Base-by-base conservation (phyloP, 37 sponge, comb jelly and placozoan species). In the Spongilla lacustris region DNA sequence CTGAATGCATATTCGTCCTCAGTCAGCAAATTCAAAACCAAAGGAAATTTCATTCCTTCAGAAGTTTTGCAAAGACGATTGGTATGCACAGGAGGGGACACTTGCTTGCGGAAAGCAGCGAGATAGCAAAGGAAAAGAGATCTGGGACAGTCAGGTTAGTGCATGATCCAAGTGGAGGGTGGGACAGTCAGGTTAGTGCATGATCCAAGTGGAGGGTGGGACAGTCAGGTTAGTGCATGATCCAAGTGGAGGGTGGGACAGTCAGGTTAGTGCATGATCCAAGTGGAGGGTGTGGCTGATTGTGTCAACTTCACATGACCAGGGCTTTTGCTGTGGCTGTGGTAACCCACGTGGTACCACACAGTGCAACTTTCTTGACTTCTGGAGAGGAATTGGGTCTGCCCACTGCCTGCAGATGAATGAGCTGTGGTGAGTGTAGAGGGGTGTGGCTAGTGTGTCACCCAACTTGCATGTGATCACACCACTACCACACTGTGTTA, bases 271-370 rank as follows among this genome's bases (percentile, higher is more conserved):
- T 17, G 48, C n/a, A n/a, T n/a, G n/a, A n/a, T n/a, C n/a, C n/a
- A n/a, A n/a, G 58, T 8, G 37, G 36, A 17, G 25, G 24, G 25
- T 8, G 9, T 32, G 27, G 30, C 36, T 26, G 25, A 21, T 50
- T n/a, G n/a, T n/a, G n/a, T n/a, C n/a, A n/a, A n/a, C n/a, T n/a
- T n/a, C n/a, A n/a, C n/a, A n/a, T n/a, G n/a, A 68, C 1, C 71
- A 92, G 92, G 95, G 95, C 10, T 94, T 94, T 72, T 94, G 95
- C 71, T 94, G 95, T 30, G 23, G 58, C 0, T 94, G 95, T 73
- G 26, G 29, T 8, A 77, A 67, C 37, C 24, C 34, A 36, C 34
- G 70, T 66, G 81, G 46, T 25, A 30, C 34, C 13, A 24, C 66
- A 21, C 21, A 32, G 30, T 85, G 85, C 58, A n/a, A 14, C 2